Conservation (phyloP, 2,888 invertebrate species). For the Phengaris arion region DNA sequence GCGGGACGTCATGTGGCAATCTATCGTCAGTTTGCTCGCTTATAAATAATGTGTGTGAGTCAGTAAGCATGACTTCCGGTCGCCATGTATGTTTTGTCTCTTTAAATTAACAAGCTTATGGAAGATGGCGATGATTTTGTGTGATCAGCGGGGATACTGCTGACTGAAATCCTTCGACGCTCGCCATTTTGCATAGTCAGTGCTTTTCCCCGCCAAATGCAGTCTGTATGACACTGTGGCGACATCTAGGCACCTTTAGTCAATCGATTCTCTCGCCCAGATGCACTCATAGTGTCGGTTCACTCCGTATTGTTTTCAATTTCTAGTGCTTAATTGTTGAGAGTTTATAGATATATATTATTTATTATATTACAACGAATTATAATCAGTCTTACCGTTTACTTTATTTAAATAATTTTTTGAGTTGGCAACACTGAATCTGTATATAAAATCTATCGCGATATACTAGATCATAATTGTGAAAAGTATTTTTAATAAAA, state of each 20-base stretch:
- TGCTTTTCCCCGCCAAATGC: constrained; percentile 1
- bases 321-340: constrained; percentile 66
- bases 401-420: constrained; percentile 48
- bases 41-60: neutral
- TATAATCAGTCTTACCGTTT: constrained; percentile 51
- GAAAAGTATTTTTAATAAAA: constrained; percentile 4
- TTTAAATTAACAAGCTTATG: neutral
- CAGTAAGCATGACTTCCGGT: neutral
- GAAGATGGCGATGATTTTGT: neutral
- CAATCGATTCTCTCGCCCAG: constrained; percentile 11
- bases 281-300: constrained; percentile 9
- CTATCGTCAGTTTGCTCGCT: neutral
- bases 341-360: constrained; percentile 73
- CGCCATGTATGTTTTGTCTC: neutral
- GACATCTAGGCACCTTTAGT: constrained; percentile 20
- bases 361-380: constrained; percentile 72
- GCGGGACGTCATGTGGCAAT: neutral
- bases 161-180: neutral
- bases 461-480: constrained; percentile 2
- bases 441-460: constrained; percentile 19
- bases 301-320: constrained; percentile 41
- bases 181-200: neutral
- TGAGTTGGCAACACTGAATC: constrained; percentile 31
- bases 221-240: neutral
- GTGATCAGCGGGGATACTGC: neutral